Evolutionary conservation across 2,113 vertebrate genomes (phyloP), one percentile per base, ranked within the genome.

Genomic region (Gadus chalcogrammus): DNA sequence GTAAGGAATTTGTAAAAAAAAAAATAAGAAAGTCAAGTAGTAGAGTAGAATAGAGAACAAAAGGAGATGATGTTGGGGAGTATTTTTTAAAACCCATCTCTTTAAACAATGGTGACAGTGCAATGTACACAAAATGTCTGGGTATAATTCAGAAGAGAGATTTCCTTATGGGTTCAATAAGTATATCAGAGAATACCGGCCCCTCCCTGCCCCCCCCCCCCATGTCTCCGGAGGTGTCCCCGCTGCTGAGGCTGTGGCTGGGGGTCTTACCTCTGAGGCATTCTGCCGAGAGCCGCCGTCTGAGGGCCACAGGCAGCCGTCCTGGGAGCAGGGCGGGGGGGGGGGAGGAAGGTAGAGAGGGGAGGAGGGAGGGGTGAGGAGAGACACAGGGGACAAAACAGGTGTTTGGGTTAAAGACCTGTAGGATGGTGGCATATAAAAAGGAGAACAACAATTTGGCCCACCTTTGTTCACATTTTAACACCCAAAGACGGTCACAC

Each of bases 221-320:
- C 15, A 11, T 53, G 15, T n/a, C n/a, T n/a, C 8, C 48, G 53
- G 58, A 60, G 17, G 3, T 59, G 15, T 60, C 53, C 0, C 53
- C 38, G 38, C 53, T 11, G 5, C 13, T 55, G 38, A 11, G 5
- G 38, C 42, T 48, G 42, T 48, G 42, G 42, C 1, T 3, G 38
- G 24, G 7, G 17, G 68, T 76, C 80, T 84, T 86, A 91, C 90
- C 90, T 91, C 90, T 0, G 90, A 88, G 79, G 88, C 84, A 9
- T 83, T 87, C 85, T 88, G 88, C 76, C 84, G 85, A 65, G 87
- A 88, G 64, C 83, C 75, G n/a, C 83, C 74, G 73, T 86, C 88
- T 77, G 88, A 82, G 74, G 89, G 89, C 89, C 89, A 90, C 79
- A 90, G 85, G 79, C 88, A 89, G 15, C 87, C 85, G 20, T 90